Base-by-base conservation (phyloP, 2,113 vertebrate genomes). In the Nothobranchius kuhntae region DNA sequence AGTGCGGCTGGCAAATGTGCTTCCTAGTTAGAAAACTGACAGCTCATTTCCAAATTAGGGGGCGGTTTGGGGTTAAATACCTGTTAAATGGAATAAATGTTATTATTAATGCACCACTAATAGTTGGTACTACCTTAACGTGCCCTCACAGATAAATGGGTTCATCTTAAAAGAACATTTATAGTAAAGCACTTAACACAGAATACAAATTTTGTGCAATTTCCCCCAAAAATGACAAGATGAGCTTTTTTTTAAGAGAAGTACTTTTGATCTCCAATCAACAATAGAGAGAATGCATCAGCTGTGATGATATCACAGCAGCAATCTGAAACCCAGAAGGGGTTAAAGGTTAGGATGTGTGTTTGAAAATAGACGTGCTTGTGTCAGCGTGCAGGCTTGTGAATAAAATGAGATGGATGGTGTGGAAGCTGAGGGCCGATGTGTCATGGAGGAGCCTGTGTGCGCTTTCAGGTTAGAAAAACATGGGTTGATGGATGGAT, bases 401-500 rank as follows among this genome's bases (percentile, higher is more conserved):
- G 52, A 53, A 14, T n/a, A 26, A 48, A 26, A 15, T 3, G n/a
- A 73, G 61, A 47, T 63, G 47, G 53, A 66, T 55, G 47, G 69
- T 6, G 48, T 40, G 44, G 8, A 9, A 53, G 30, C 13, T 53
- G 51, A 61, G 58, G 60, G 73, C 73, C 69, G 70, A 24, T 76
- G 7, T 71, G 10, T 65, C 3, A 58, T 52, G 53, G 47, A 26
- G 8, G 54, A 69, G 26, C 1, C 15, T 55, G 40, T 40, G 65
- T 42, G 11, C 30, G 45, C 36, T 73, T 61, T 56, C 42, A 67
- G 72, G 69, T 77, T 73, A 73, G 52, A 69, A 86, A 82, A 84
- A 81, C 73, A 81, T 17, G 3, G 36, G 11, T 51, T 83, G 83
- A 86, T 84, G 68, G 77, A 86, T 84, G 68, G 77, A 61, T 74